Conservation (phyloP, 2,888 invertebrate genomes). For the Listrodromus nycthemerus region DNA sequence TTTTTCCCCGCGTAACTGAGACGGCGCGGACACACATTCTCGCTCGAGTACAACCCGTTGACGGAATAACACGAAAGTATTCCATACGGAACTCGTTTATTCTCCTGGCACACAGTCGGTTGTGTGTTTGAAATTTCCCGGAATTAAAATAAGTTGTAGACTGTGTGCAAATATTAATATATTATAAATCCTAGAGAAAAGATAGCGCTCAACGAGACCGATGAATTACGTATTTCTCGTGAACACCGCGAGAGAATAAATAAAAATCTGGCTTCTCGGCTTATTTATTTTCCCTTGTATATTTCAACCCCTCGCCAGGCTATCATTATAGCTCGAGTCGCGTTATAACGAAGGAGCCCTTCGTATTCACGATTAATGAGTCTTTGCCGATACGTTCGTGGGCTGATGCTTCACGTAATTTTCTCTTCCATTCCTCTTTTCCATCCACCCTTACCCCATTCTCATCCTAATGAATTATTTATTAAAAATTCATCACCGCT, state of each 20-base stretch:
- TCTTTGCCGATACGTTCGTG: conserved; percentile 53
- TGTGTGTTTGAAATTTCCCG: neutral
- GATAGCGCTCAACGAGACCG: neutral
- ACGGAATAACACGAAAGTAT: neutral
- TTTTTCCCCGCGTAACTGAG: conserved; percentile 8
- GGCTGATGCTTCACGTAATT: conserved; percentile 47
- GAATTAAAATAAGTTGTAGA: neutral
- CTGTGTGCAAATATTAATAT: neutral
- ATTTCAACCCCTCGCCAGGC: neutral
- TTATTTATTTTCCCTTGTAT: neutral
- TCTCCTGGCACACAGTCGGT: neutral
- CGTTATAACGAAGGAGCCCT: conserved; percentile 30
- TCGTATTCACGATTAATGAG: conserved; percentile 70
- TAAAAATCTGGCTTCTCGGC: neutral
- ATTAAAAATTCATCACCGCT: conserved; percentile 74
- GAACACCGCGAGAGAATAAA: neutral
- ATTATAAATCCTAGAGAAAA: neutral
- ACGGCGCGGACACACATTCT: neutral
- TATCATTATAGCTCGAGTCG: neutral
- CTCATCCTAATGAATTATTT: conserved; percentile 74
- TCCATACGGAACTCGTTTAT: neutral
- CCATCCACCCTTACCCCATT: conserved; percentile 14
- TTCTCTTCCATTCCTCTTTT: conserved; percentile 57
- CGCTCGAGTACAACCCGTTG: neutral
- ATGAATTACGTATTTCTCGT: neutral